Conservation (phyloP, 1,140 invertebrate species). For the Ips typographus region DNA sequence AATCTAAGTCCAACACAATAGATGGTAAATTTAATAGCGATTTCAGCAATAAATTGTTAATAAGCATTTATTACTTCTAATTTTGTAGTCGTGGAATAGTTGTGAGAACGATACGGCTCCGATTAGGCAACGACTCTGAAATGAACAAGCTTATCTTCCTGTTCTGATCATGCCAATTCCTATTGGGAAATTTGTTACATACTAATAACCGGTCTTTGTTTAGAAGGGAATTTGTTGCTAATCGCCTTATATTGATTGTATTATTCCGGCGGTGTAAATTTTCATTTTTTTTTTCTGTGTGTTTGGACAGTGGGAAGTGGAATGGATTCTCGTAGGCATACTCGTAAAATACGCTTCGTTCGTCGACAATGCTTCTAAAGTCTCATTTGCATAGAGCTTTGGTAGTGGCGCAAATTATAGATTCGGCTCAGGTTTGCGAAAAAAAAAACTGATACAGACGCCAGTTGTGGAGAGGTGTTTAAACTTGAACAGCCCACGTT, state of each 20-base stretch:
- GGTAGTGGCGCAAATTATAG: conserved; percentile 5
- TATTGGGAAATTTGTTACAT: conserved; percentile 2
- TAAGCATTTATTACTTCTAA: conserved; percentile 5
- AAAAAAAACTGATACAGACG: conserved; percentile 1
- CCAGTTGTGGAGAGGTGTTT: conserved; percentile 2
- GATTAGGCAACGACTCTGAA: neutral
- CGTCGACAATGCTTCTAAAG: conserved; percentile 9
- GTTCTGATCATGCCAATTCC: neutral
- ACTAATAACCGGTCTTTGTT: neutral
- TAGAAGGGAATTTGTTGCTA: neutral
- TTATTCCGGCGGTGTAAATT: neutral
- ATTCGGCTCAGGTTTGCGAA: neutral
- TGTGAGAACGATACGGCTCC: neutral
- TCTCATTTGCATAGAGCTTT: conserved; percentile 14
- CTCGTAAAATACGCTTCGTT: conserved; percentile 14
- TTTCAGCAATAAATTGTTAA: neutral
- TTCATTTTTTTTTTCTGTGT: neutral
- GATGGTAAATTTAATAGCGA: neutral
- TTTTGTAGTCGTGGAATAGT: neutral
- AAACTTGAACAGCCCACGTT: neutral
- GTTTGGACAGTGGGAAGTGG: neutral
- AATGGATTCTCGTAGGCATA: conserved; percentile 2
- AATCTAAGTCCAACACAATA: neutral
- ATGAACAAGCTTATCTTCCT: conserved; percentile 1
- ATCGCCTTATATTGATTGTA: neutral